Percentiles rank a stretch among this genome's conserved stretches.
These are phyloP conservation scores for Ferrisia virgata DNA, from an alignment of 2,888 invertebrate genomes.

Conservation along the genomic window DNA sequence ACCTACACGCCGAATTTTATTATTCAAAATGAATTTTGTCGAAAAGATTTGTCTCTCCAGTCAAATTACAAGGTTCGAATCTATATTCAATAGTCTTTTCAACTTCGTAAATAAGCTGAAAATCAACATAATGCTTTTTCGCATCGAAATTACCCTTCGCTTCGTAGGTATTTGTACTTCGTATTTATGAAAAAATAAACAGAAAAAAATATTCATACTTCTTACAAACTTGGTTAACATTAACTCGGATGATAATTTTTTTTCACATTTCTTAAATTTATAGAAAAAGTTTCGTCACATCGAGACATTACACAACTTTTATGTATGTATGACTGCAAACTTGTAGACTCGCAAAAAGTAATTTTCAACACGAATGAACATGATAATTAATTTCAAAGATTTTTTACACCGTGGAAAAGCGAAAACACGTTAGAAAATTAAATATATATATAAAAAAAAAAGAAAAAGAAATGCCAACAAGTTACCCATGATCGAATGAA, in stretches of 20 bases:
- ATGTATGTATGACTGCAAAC: not conserved
- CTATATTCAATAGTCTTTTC: too few species aligned
- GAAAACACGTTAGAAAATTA: not conserved
- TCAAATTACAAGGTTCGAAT: too few species aligned
- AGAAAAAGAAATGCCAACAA: not conserved
- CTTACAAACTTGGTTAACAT: not conserved
- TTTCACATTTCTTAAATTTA: not conserved
- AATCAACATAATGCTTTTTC: too few species aligned
- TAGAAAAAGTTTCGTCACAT: not conserved
- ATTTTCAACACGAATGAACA: slow-evolving; percentile 11
- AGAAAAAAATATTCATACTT: not conserved
- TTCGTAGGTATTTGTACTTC: not conserved
- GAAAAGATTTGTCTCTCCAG: too few species aligned
- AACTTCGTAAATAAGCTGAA: too few species aligned
- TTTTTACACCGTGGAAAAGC: not conserved
- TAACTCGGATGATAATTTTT: not conserved
- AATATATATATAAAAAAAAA: too few species aligned
- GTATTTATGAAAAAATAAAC: not conserved
- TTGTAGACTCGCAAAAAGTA: not conserved
- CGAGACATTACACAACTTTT: not conserved
- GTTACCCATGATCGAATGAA: not conserved
- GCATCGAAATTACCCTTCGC: too few species aligned
- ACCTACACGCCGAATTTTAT: too few species aligned
- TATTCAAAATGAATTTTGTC: too few species aligned
- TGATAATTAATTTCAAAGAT: slow-evolving; percentile 6